Base-by-base conservation (phyloP, 2,888 invertebrate species). In the Agriotes lineatus region DNA sequence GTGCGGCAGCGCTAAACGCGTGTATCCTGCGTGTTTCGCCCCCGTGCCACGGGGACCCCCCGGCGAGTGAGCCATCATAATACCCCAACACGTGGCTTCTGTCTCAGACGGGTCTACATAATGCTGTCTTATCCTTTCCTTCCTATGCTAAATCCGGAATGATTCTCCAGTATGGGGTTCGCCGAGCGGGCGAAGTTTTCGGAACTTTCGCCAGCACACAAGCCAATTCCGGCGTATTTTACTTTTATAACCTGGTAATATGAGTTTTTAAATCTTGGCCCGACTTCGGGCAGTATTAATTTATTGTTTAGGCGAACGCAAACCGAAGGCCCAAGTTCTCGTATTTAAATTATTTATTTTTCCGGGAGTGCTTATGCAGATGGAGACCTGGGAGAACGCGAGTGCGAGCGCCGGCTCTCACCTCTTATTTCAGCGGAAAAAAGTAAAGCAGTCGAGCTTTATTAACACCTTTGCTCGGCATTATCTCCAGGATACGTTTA, bases 61-160 rank as follows among this genome's bases (percentile, higher is more conserved):
- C 16, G 35, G 48, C 44, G 42, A 67, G 52, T 54, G 48, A 61
- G 48, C 62, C 61, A 62, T 67, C 62, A 61, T 61, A 67, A 67
- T 67, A 58, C 65, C 67, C 42, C 22, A 39, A 54, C 67, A 67
- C 67, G 67, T 67, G 62, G 56, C 67, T 61, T 57, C 30, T 57
- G 67, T 67, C 67, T 67, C 67, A 62, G 57, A 67, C 25, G 54
- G 44, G 54, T 67, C 45, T 61, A 62, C 57, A 62, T 67, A 61
- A 67, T 67, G 30, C 57, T 57, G n/a, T 54, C 45, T 62, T 67
- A 61, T 67, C 61, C 61, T 56, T 61, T 56, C 56, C 45, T 62
- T 67, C 44, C 61, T 50, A 57, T 57, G 48, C 45, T 45, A 57
- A 57, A 57, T 48, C 48, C 61, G 30, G 59, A 66, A 52, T 42